Evolutionary conservation across 2,797 vertebrate species (phyloP), one percentile per base, ranked within the genome.

Genomic region (Enteromius radiatus): DNA sequence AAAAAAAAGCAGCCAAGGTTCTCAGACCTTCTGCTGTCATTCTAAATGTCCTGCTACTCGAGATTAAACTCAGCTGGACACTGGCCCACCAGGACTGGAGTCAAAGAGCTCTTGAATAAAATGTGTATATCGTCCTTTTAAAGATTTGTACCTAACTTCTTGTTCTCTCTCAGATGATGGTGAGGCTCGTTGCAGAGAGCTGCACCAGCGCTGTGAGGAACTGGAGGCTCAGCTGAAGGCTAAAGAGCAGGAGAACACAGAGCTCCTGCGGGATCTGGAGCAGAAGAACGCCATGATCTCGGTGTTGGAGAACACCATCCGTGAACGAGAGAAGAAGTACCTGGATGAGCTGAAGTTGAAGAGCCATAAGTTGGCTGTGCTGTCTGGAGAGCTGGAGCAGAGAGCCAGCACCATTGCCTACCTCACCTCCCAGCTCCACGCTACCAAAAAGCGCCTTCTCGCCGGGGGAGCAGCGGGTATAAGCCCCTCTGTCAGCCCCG

Each of bases 331-430:
- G 91, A 96, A 94, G 92, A 97, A 97, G 90, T 99, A 99, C 87
- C 91, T 99, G 90, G 98, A 99, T 88, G 98, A 99, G 94, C 94
- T 99, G 4, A 99, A 98, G 93, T 94, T 96, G 89, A 98, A 98
- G 94, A 98, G 98, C 93, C 98, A 99, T 91, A 97, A 96, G 90
- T 93, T 99, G 86, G 96, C 94, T 3, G 91, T 97, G 92, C 89
- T 99, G 91, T 98, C 97, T 0, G 94, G 96, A 0, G 98, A 99
- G 93, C 93, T 99, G 87, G 98, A 99, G 93, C 98, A 99, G 94
- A 93, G 97, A 43, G 97, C 97, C 0, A 93, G 96, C 94, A 97
- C 98, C 19, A 96, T 99, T 3, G 97, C 98, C 0, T 99, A 98
- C 89, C 96, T 99, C 63, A 99, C 97, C 15, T 92, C 98, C 0